phyloP scores from a whole-genome alignment of 2,797 vertebrate species.

The Moxostoma hubbsi region DNA sequence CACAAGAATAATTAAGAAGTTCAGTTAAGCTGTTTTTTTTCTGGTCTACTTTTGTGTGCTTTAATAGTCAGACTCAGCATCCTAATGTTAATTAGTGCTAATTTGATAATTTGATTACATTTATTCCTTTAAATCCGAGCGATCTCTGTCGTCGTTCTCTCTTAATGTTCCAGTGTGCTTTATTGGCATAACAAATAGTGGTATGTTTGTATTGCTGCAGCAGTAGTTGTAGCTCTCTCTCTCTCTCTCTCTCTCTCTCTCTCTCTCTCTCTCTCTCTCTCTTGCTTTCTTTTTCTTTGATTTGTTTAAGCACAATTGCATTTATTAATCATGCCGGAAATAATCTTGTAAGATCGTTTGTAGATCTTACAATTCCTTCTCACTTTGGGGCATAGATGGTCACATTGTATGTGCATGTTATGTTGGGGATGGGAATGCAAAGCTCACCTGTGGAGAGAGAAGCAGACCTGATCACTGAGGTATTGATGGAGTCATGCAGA shows the following conservation, averaged over 20 bases:
- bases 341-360: constrained; percentile 41
- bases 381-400: constrained; percentile 45
- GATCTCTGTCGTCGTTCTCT: constrained; percentile 52
- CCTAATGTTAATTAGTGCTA: constrained; percentile 96
- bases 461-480: constrained; percentile 53
- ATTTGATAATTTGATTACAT: constrained; percentile 96
- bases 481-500: constrained; percentile 54
- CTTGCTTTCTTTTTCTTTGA: constrained; percentile 5
- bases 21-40: constrained; percentile 85
- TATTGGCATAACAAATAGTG: constrained; percentile 26
- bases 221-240: constrained; percentile 4
- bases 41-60: constrained; percentile 75
- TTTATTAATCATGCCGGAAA: constrained; percentile 47
- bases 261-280: constrained; percentile 8
- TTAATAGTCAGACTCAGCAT: constrained; percentile 97
- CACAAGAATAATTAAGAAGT: constrained; percentile 99
- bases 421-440: constrained; percentile 14
- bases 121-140: constrained; percentile 79
- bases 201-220: not conserved
- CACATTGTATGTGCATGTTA: constrained; percentile 10
- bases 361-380: constrained; percentile 46
- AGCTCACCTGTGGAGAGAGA: constrained; percentile 58
- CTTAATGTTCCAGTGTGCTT: constrained; percentile 23
- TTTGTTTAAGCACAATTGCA: constrained; percentile 23
- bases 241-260: not conserved